These are phyloP conservation scores for Lithophane semibrunnea DNA, from an alignment of 2,888 invertebrate genomes.

Conservation along the genomic window DNA sequence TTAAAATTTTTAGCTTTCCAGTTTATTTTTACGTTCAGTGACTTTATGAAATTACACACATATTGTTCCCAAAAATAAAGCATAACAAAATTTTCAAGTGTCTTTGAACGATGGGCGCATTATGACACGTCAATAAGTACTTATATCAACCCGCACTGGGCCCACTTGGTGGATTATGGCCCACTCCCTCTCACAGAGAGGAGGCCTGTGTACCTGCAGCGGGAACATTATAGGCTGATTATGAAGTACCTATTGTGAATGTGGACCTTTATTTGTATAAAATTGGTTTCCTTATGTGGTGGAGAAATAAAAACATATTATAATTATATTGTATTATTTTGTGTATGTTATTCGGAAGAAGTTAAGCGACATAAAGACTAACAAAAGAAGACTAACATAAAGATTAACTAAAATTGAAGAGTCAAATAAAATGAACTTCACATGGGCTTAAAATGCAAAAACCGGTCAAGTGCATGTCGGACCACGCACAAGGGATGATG, in stretches of 20 bases:
- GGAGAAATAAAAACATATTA: too few species aligned
- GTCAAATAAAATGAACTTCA: neutral
- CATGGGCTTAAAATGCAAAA: neutral
- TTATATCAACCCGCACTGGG: too few species aligned
- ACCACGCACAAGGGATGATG: too few species aligned
- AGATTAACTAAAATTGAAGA: neutral
- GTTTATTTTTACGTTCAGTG: neutral
- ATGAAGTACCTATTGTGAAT: too few species aligned
- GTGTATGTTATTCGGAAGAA: neutral
- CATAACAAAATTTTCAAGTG: neutral
- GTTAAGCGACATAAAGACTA: neutral
- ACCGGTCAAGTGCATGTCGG: too few species aligned
- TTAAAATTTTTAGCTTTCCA: neutral
- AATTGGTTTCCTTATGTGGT: too few species aligned
- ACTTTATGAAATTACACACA: neutral
- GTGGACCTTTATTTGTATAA: too few species aligned
- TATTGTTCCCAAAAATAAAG: constrained; percentile 6
- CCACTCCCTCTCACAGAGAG: too few species aligned
- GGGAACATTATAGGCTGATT: too few species aligned
- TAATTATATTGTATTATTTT: neutral
- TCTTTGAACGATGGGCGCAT: constrained; percentile 2
- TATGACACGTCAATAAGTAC: neutral
- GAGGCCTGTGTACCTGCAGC: too few species aligned
- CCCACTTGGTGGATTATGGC: too few species aligned
- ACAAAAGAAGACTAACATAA: too few species aligned